Conservation (phyloP, 64 coral and sea anemone species). For the Pocillopora verrucosa region DNA sequence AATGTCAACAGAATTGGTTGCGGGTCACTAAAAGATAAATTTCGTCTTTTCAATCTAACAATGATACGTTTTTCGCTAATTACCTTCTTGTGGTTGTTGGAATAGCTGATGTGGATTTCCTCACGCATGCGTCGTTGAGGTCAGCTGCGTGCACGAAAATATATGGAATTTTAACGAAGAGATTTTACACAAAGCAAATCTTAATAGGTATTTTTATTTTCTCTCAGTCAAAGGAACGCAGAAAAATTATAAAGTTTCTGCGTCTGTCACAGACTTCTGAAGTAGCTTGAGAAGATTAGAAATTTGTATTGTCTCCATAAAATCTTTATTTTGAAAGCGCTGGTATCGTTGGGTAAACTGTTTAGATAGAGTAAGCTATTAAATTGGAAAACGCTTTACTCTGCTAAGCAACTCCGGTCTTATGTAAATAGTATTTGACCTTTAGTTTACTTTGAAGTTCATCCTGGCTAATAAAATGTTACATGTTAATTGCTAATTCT, state of each 20-base stretch:
- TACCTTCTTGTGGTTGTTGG: not conserved
- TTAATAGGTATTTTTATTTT: not conserved
- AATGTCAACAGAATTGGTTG: too few relatives aligned
- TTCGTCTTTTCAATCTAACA: too few relatives aligned
- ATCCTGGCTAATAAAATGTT: not conserved
- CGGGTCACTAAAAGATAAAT: too few relatives aligned
- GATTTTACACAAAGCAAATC: not conserved
- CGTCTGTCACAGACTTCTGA: not conserved
- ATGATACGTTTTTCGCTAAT: too few relatives aligned
- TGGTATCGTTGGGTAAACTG: not conserved
- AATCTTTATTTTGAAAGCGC: not conserved
- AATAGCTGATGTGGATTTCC: not conserved
- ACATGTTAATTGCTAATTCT: not conserved
- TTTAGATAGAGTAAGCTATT: not conserved
- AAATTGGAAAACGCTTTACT: not conserved
- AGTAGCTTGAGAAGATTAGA: not conserved
- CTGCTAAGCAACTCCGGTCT: not conserved
- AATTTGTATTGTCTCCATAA: not conserved
- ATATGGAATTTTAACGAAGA: not conserved
- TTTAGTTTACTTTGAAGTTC: not conserved
- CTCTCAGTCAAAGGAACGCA: not conserved
- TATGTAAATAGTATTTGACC: not conserved
- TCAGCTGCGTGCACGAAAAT: not conserved
- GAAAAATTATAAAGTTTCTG: not conserved
- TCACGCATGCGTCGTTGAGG: not conserved